Conservation (phyloP, 2,888 invertebrate genomes). For the Rhagium mordax region DNA sequence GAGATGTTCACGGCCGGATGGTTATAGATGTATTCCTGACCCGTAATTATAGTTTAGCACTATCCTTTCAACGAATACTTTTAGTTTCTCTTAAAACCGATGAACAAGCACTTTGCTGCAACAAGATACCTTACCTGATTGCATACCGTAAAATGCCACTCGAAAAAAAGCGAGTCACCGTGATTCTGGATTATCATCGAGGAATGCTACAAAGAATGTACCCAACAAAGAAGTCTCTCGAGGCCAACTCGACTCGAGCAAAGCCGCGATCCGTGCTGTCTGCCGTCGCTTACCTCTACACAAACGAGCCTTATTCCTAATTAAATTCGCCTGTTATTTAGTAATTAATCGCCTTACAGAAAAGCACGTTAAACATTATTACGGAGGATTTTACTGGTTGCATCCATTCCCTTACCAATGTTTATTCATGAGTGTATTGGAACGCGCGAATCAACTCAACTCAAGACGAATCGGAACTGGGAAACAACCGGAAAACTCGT, state of each 20-base stretch:
- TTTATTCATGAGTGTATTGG: constrained; percentile 44
- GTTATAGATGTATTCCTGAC: constrained; percentile 30
- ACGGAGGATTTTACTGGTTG: background rate
- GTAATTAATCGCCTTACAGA: constrained; percentile 39
- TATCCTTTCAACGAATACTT: constrained; percentile 61
- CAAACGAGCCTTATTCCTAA: constrained; percentile 41
- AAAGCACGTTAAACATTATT: background rate
- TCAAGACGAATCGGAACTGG: constrained; percentile 46
- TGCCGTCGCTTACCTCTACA: constrained; percentile 48
- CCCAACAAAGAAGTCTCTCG: constrained; percentile 47
- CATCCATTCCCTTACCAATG: constrained; percentile 32
- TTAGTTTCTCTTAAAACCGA: constrained; percentile 69
- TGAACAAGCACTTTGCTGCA: constrained; percentile 66
- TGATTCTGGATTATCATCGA: constrained; percentile 64
- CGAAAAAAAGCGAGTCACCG: constrained; percentile 61
- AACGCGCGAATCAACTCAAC: constrained; percentile 31
- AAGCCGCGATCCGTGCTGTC: constrained; percentile 23
- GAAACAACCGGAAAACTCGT: constrained; percentile 53
- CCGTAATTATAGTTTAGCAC: constrained; percentile 62
- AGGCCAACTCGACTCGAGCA: constrained; percentile 37
- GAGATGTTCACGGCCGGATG: constrained; percentile 14
- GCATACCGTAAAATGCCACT: constrained; percentile 59
- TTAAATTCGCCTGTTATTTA: constrained; percentile 51
- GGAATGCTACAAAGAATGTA: constrained; percentile 62
- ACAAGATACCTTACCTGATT: constrained; percentile 64